Conservation (phyloP, 1,140 invertebrate species). For the Tetraneura akinire region DNA sequence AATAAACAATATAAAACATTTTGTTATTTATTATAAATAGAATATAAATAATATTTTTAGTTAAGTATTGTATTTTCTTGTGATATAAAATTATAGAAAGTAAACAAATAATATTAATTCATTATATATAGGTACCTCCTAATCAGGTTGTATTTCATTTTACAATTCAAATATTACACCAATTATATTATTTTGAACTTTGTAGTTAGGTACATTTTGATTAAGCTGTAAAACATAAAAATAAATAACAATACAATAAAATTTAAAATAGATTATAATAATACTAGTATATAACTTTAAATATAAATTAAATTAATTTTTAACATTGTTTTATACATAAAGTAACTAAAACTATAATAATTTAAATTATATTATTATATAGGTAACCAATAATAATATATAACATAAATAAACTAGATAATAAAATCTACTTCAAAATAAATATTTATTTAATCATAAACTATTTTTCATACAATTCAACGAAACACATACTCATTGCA, state of each 20-base stretch:
- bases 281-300: not conserved
- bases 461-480: conserved; percentile 26
- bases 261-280: not conserved
- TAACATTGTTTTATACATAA: not conserved
- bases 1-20: too few relatives aligned
- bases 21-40: too few relatives aligned
- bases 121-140: too few relatives aligned
- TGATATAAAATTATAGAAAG: too few relatives aligned
- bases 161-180: too few relatives aligned
- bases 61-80: too few relatives aligned
- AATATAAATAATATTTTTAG: too few relatives aligned
- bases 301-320: not conserved
- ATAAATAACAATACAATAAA: not conserved
- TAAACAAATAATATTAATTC: too few relatives aligned
- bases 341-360: too few relatives aligned
- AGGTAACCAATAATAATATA: too few relatives aligned
- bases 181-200: not conserved
- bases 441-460: not conserved
- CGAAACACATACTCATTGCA: conserved; percentile 38
- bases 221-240: not conserved
- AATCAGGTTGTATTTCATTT: not conserved
- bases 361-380: too few relatives aligned
- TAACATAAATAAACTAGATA: conserved; percentile 12
- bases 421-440: too few relatives aligned
- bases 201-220: not conserved